Percentiles rank a stretch among this genome's conserved stretches.
Conservation (phyloP, 2,888 invertebrate genomes). For the Beris chalybata region DNA sequence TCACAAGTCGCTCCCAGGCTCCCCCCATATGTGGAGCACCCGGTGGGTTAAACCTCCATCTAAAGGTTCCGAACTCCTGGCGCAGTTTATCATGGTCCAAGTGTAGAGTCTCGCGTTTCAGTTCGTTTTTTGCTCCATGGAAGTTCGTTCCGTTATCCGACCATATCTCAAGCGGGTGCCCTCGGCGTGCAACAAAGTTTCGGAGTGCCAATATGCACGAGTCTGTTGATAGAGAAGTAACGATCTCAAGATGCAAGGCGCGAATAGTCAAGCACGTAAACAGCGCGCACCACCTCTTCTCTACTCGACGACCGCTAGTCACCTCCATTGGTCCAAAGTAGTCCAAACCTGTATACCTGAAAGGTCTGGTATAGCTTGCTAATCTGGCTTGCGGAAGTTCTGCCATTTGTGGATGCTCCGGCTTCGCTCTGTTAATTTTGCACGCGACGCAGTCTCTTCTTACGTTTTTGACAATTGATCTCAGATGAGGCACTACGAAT, state of each 20-base stretch:
- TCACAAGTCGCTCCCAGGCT: no score
- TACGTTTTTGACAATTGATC: constrained; percentile 28
- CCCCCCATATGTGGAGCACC: no score
- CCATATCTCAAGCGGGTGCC: constrained; percentile 34
- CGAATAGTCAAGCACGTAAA: constrained; percentile 31
- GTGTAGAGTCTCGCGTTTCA: constrained; percentile 6
- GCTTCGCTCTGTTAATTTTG: no score
- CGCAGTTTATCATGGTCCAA: no score
- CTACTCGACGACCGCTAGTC: neutral
- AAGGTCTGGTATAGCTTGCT: constrained; percentile 4
- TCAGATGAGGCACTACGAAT: constrained; percentile 21
- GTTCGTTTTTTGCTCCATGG: constrained; percentile 36
- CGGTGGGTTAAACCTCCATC: no score
- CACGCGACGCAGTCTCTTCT: constrained; percentile 25
- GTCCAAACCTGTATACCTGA: constrained; percentile 13
- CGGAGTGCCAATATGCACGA: constrained; percentile 38
- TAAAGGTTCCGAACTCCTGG: no score
- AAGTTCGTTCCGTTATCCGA: constrained; percentile 37
- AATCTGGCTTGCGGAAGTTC: constrained; percentile 12
- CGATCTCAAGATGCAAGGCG: constrained; percentile 25
- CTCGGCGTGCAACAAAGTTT: constrained; percentile 41
- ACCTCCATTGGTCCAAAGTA: constrained; percentile 21
- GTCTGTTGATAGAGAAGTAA: constrained; percentile 38
- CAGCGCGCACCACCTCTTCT: constrained; percentile 16
- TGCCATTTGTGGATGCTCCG: constrained; percentile 12